Conservation (phyloP, 2,113 vertebrate species). For the Tetraodon nigroviridis region DNA sequence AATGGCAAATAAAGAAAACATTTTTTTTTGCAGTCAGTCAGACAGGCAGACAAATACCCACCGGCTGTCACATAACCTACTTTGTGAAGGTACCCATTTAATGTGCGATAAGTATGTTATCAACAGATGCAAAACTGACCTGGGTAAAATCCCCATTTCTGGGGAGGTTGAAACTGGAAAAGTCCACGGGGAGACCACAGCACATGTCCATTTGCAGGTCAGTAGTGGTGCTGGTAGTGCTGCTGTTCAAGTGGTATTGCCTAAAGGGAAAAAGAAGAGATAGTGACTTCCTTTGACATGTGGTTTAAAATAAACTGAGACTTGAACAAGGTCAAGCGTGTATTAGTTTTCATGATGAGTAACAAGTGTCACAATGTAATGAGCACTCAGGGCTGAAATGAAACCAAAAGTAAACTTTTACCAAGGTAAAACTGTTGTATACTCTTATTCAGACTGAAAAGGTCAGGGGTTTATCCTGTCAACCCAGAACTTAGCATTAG, state of each 20-base stretch:
- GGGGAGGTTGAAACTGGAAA: conserved; percentile 51
- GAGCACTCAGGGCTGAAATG: conserved; percentile 11
- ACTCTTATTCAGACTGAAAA: no score
- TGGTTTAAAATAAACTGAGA: no score
- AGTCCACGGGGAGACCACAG: conserved; percentile 60
- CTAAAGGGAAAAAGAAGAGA: conserved; percentile 34
- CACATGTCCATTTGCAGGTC: conserved; percentile 72
- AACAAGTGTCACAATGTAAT: conserved; percentile 3
- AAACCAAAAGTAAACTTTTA: conserved; percentile 49
- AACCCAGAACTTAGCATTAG: no score
- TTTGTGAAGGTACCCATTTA: no score
- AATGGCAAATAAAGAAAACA: no score
- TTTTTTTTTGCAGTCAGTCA: no score
- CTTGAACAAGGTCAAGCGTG: background rate
- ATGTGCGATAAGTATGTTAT: background rate
- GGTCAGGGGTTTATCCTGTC: no score
- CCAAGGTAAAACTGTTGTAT: conserved; percentile 14
- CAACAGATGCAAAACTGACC: conserved; percentile 58
- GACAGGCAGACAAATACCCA: no score
- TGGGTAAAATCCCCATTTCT: conserved; percentile 68
- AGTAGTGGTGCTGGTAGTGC: conserved; percentile 54
- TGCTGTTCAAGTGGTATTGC: conserved; percentile 73
- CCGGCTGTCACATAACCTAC: no score
- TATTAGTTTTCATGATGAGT: conserved; percentile 39
- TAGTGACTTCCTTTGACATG: background rate